phyloP scores from a whole-genome alignment of 2,113 vertebrate genomes.

The Opisthocomus hoazin region DNA sequence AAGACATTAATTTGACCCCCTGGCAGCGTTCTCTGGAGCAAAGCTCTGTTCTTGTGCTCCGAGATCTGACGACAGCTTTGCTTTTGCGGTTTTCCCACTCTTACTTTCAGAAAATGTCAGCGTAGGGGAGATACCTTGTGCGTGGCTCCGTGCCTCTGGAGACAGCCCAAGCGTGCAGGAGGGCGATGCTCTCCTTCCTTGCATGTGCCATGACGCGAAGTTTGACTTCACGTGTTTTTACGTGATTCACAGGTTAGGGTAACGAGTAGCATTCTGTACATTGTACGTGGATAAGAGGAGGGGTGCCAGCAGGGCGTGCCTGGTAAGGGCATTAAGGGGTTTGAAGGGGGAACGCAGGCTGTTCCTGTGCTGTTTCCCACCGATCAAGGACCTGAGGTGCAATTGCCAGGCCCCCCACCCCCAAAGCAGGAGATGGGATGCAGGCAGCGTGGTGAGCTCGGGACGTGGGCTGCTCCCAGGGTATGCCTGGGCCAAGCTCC shows the following conservation, averaged over 20 bases:
- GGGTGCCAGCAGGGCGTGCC: neutral
- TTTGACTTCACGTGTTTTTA: rapidly evolving
- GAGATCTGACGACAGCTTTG: neutral
- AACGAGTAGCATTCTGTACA: neutral
- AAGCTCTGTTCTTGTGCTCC: neutral
- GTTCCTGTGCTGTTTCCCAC: neutral
- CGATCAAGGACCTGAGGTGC: too few relatives aligned
- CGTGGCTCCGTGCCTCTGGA: neutral
- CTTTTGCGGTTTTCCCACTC: neutral
- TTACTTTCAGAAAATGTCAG: neutral
- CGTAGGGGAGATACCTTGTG: rapidly evolving
- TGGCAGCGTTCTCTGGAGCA: too few relatives aligned
- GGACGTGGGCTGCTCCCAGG: neutral
- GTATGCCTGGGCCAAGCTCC: neutral
- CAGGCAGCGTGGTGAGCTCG: too few relatives aligned
- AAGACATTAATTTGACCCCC: too few relatives aligned
- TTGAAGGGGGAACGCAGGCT: neutral
- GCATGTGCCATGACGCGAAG: rapidly evolving
- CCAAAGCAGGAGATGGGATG: neutral
- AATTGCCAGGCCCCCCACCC: too few relatives aligned
- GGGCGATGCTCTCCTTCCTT: neutral
- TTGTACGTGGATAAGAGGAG: neutral
- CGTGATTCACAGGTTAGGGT: rapidly evolving
- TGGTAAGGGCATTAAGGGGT: too few relatives aligned
- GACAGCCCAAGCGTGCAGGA: neutral